Evolutionary conservation across 2,113 vertebrate species (phyloP), one percentile per base, ranked within the genome.

Genomic region (Bothrops jararaca): DNA sequence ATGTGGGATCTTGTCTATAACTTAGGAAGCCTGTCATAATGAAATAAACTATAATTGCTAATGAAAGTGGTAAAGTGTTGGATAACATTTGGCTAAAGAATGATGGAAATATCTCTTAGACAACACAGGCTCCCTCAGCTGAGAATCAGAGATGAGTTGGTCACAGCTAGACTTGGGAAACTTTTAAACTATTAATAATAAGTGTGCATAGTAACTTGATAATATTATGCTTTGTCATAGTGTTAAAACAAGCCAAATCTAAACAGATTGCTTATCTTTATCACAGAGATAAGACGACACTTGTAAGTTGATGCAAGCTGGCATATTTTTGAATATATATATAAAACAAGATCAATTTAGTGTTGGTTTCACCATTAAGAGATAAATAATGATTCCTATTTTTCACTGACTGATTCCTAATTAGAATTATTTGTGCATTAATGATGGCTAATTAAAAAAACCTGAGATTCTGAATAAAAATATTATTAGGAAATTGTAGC

Each of bases 401-500:
- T 95, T 95, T 85, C 64, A 91, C 88, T 95, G 88, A 93, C 22
- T 94, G 89, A 93, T 95, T 22, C 95, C 92, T 94, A 95, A 93
- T 95, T 96, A 94, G 64, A 90, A 93, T 11, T 94, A 94, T 95
- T 94, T 95, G 0, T 94, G 20, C 74, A 39, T 93, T 94, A 96
- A 96, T 91, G 26, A 91, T 74, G 48, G 24, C 52, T 15, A 92
- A 45, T 57, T 42, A 88, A 29, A 90, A 64, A 64, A 64, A n/a
- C 48, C 56, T 95, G 95, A 95, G 1, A 90, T 11, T 93, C 56
- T 3, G 7, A 92, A 90, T 22, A 0, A 92, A 86, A 93, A 89
- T 24, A 0, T 29, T n/a, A 90, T 94, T 94, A 87, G 93, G 26
- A 85, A 12, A 1, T 3, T 69, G 91, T 69, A 92, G 53, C 22